phyloP scores from a whole-genome alignment of 2,797 vertebrate genomes.

The Peromyscus nudipes region DNA sequence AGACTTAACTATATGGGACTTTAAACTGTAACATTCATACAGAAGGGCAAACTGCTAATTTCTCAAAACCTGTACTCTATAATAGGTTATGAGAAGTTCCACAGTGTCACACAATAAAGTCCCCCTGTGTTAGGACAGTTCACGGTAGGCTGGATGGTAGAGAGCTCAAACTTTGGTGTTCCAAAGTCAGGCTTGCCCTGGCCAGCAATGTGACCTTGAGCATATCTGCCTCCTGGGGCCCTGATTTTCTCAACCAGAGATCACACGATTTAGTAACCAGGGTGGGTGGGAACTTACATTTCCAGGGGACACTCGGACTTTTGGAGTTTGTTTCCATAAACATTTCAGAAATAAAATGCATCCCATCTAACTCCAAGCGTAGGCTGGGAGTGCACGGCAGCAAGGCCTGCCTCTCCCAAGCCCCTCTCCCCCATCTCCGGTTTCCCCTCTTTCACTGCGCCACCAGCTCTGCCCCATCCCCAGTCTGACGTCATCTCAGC shows the following conservation, averaged over 20 bases:
- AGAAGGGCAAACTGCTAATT: conserved; percentile 1
- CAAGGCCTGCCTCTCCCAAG: too few species aligned
- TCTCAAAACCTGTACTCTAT: not conserved
- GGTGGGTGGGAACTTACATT: not conserved
- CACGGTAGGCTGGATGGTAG: too few species aligned
- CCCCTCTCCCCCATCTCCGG: not conserved
- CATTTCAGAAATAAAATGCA: not conserved
- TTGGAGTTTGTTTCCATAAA: conserved; percentile 42
- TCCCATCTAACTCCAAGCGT: not conserved
- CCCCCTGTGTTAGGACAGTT: not conserved
- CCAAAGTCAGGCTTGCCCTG: not conserved
- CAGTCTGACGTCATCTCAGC: conserved; percentile 46
- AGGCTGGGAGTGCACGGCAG: not conserved
- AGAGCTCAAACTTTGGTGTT: not conserved
- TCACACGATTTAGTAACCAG: not conserved
- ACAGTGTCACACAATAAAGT: not conserved
- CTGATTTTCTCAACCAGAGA: not conserved
- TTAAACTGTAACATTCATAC: not conserved
- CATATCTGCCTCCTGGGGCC: not conserved
- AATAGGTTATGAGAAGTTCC: not conserved
- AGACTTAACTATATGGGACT: not conserved
- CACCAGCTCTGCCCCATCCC: not conserved
- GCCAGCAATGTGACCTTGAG: not conserved
- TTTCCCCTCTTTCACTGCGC: not conserved
- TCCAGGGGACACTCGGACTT: not conserved